Evolutionary conservation across 2,113 vertebrate genomes (phyloP).

Genomic region (Podarcis muralis): DNA sequence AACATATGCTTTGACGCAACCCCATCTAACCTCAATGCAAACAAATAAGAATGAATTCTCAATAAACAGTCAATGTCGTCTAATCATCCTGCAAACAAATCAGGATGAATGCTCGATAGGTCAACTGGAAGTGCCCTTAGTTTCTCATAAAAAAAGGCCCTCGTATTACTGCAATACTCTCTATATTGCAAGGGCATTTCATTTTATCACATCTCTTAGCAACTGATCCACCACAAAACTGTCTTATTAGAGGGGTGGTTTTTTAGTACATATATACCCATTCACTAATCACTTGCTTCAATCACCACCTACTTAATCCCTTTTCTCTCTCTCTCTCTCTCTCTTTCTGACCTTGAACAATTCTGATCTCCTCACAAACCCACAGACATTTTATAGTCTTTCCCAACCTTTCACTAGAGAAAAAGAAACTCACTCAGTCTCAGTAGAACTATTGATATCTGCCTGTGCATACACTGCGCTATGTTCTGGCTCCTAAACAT

Average conservation of each 20-base stretch:
- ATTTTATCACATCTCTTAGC: background rate
- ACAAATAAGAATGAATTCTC: too few species aligned
- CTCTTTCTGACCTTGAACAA: background rate
- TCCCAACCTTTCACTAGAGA: background rate
- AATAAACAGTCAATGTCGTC: too few species aligned
- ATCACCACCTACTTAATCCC: background rate
- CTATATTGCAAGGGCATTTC: background rate
- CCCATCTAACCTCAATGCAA: too few species aligned
- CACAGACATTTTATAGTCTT: background rate
- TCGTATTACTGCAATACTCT: background rate
- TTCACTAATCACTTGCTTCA: background rate
- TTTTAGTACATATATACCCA: background rate
- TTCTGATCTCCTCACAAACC: background rate
- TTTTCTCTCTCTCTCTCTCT: background rate
- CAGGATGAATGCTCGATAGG: too few species aligned
- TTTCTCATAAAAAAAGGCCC: background rate
- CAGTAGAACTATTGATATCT: background rate
- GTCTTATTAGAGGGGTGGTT: background rate
- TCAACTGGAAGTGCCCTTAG: too few species aligned
- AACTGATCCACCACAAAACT: background rate
- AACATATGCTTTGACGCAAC: too few species aligned
- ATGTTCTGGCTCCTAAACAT: too few species aligned
- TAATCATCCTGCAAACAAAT: too few species aligned
- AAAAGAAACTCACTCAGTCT: background rate
- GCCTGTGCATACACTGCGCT: too few species aligned